Evolutionary conservation across 2,888 invertebrate species (phyloP).

Genomic region (Sympetrum striolatum): DNA sequence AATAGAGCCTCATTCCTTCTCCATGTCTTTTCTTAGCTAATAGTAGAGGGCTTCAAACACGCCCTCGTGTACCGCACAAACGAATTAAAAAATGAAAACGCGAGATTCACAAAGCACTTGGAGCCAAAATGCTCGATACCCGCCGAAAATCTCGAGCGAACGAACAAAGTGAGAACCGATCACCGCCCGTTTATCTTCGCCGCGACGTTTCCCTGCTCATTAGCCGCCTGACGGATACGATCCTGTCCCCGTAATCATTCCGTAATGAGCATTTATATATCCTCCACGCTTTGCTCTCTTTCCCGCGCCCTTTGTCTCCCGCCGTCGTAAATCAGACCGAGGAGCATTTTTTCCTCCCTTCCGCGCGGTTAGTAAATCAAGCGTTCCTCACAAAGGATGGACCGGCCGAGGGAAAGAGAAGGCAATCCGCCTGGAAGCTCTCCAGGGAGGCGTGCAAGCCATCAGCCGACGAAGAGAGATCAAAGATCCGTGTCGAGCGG

Average conservation of each 20-base stretch:
- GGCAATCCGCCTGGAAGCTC: neutral
- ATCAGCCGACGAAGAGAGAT: neutral
- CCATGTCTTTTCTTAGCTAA: no score
- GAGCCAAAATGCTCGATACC: no score
- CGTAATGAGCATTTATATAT: neutral
- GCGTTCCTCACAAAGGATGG: neutral
- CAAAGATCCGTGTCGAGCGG: neutral
- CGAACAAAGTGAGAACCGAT: no score
- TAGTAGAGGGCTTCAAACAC: no score
- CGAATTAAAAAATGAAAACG: no score
- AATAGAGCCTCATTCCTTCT: no score
- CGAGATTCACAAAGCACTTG: no score
- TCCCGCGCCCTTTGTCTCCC: neutral
- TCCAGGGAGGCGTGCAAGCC: neutral
- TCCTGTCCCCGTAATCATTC: neutral
- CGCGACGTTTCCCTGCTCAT: neutral
- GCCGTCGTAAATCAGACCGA: neutral
- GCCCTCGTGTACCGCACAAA: no score
- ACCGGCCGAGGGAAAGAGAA: neutral
- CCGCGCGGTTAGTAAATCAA: neutral
- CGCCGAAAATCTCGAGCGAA: no score
- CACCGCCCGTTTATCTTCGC: neutral
- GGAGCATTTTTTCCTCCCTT: neutral
- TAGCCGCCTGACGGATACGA: neutral
- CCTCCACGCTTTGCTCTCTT: neutral